Conservation (phyloP, 2,888 invertebrate species). For the Sylvicola cinctus region DNA sequence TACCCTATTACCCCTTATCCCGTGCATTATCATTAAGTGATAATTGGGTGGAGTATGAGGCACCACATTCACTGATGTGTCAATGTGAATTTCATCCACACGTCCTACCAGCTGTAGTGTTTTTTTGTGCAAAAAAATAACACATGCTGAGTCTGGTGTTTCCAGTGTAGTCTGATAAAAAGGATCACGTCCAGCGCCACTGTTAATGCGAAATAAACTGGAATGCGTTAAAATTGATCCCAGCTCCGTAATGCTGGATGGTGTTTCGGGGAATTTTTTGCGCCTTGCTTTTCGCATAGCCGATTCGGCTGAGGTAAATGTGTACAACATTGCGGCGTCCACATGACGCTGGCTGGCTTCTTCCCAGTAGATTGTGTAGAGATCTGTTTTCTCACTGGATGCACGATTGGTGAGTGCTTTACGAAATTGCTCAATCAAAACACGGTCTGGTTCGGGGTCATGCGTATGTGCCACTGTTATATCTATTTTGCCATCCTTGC, state of each 20-base stretch:
- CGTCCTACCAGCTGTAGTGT: constrained; percentile 10
- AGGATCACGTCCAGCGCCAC: constrained; percentile 11
- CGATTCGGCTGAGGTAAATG: constrained; percentile 12
- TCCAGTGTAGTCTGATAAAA: constrained; percentile 12
- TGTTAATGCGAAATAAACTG: constrained; percentile 12
- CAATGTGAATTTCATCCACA: constrained; percentile 13
- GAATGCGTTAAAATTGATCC: constrained; percentile 10
- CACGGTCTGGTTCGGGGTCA: constrained; percentile 11
- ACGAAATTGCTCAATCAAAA: constrained; percentile 12
- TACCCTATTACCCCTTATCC: constrained; percentile 11
- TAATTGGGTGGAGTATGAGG: constrained; percentile 10
- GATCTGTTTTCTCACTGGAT: constrained; percentile 10
- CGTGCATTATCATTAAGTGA: constrained; percentile 11
- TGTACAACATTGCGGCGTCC: constrained; percentile 13
- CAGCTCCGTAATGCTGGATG: constrained; percentile 10
- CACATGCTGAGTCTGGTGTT: constrained; percentile 9
- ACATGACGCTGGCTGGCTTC: constrained; percentile 13
- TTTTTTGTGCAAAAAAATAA: constrained; percentile 13
- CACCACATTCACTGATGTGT: constrained; percentile 10
- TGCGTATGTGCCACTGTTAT: constrained; percentile 12
- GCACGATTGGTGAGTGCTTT: constrained; percentile 13
- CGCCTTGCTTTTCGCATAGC: constrained; percentile 14
- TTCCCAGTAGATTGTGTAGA: constrained; percentile 13
- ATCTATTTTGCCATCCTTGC: constrained; percentile 11
- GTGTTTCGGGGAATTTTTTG: constrained; percentile 11